phyloP scores from a whole-genome alignment of 2,113 vertebrate species.

The Lycaon pictus region DNA sequence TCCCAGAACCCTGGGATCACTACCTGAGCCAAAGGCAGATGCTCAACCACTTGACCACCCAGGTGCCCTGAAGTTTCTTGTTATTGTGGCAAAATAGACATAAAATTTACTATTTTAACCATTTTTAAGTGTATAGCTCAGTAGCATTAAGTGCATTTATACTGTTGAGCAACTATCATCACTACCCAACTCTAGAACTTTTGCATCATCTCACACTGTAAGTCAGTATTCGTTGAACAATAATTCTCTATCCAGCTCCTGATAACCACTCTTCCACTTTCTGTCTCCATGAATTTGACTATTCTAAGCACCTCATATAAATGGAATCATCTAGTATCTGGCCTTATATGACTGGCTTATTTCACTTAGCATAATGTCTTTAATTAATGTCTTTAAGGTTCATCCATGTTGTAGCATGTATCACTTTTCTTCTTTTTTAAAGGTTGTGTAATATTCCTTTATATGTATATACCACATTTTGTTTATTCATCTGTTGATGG shows the following conservation, averaged over 20 bases:
- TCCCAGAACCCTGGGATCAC: no score
- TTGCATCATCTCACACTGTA: not conserved
- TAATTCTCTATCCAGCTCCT: not conserved
- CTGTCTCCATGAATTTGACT: not conserved
- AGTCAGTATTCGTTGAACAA: not conserved
- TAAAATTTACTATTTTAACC: not conserved
- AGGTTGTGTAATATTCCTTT: not conserved
- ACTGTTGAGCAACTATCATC: not conserved
- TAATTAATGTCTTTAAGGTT: not conserved
- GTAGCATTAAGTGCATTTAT: not conserved
- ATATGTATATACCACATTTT: not conserved
- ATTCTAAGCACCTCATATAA: not conserved
- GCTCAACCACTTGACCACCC: no score
- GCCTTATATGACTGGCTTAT: not conserved
- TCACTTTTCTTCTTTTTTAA: not conserved
- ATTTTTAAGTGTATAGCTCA: not conserved
- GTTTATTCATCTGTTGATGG: not conserved
- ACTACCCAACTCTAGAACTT: not conserved
- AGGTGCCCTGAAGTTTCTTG: not conserved
- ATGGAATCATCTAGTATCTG: not conserved
- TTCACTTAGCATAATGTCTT: not conserved
- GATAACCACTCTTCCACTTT: not conserved
- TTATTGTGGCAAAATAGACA: not conserved
- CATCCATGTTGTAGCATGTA: not conserved
- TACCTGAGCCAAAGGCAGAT: no score